Percentiles rank a stretch among this genome's conserved stretches.
Conservation (phyloP, 2,797 vertebrate genomes). For the Lagorchestes hirsutus region DNA sequence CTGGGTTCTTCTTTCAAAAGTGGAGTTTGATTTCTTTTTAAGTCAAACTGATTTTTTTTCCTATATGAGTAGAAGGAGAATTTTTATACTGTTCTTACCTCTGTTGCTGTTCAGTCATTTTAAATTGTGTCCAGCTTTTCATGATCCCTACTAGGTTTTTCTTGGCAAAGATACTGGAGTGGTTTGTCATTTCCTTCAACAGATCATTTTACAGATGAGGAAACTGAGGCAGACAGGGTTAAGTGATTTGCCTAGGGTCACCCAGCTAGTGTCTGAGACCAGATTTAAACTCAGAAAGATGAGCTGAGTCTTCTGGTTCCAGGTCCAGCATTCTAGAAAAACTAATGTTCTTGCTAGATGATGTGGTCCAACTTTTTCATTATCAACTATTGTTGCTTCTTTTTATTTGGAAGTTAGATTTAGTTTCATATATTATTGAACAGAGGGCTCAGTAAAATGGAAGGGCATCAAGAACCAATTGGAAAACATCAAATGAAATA, state of each 20-base stretch:
- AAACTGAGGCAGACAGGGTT: neutral
- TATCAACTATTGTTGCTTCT: neutral
- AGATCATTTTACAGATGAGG: neutral
- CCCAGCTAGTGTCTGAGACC: neutral
- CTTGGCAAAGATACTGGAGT: neutral
- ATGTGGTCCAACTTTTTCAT: conserved; percentile 35
- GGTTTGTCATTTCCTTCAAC: neutral
- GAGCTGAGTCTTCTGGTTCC: neutral
- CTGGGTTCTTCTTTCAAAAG: neutral
- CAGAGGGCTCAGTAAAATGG: neutral
- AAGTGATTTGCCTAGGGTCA: neutral
- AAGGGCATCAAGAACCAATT: neutral
- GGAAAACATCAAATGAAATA: neutral
- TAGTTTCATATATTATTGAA: neutral
- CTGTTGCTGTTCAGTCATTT: neutral
- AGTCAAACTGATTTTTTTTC: conserved; percentile 62
- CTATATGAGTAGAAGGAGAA: conserved; percentile 4
- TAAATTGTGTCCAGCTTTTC: neutral
- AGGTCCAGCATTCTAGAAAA: neutral
- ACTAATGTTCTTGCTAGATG: neutral
- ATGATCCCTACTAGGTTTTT: neutral
- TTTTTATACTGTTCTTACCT: neutral
- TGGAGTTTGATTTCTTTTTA: conserved; percentile 51
- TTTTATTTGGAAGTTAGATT: conserved; percentile 3
- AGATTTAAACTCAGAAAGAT: neutral